phyloP scores from a whole-genome alignment of 2,113 vertebrate genomes.

The Pygoscelis antarcticus region DNA sequence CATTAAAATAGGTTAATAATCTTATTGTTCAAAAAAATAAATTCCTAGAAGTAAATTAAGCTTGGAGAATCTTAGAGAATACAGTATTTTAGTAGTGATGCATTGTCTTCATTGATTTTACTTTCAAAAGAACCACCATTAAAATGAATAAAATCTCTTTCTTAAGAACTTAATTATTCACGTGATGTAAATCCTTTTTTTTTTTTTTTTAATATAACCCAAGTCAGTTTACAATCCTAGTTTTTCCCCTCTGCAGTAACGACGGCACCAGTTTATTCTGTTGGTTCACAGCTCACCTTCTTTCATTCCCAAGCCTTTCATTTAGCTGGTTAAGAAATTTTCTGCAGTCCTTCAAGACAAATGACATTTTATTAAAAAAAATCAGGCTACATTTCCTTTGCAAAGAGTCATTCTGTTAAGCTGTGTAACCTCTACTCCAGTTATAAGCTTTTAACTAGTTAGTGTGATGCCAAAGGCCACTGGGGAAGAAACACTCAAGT shows the following conservation, averaged over 20 bases:
- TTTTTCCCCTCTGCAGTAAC: background rate
- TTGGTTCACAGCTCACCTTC: slow-evolving; percentile 68
- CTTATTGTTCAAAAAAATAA: background rate
- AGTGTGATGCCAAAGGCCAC: background rate
- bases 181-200: accelerated
- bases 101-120: background rate
- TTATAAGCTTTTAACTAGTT: background rate
- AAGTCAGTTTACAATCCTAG: background rate
- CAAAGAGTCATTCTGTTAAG: background rate
- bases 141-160: background rate
- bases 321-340: slow-evolving; percentile 85
- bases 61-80: background rate
- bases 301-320: slow-evolving; percentile 70
- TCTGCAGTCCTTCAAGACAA: slow-evolving; percentile 81
- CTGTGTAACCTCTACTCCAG: background rate
- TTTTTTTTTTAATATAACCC: background rate
- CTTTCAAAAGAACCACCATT: background rate
- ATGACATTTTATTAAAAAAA: background rate
- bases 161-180: background rate
- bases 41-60: background rate
- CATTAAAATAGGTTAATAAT: background rate
- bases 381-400: background rate
- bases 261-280: background rate
- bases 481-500: background rate
- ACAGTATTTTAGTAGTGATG: background rate